Evolutionary conservation across 2,888 invertebrate species (phyloP).

Genomic region (Pediacus dermestoides): DNA sequence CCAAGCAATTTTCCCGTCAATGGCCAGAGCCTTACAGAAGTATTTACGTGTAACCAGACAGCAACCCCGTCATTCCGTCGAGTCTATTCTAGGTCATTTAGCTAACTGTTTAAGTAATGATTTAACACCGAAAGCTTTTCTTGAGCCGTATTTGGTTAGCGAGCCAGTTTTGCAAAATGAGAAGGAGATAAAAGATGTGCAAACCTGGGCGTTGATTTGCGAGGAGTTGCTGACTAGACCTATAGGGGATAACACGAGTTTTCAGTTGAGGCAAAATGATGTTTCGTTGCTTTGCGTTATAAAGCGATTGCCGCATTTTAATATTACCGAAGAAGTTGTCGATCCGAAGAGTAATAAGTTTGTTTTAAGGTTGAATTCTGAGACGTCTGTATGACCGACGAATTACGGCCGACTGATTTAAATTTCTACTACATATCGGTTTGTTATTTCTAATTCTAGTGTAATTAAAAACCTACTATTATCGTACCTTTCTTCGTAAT

Average conservation of each 20-base stretch:
- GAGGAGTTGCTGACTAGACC: conserved; percentile 87
- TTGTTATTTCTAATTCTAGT: neutral
- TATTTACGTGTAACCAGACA: conserved; percentile 93
- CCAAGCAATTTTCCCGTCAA: conserved; percentile 94
- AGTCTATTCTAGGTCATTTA: conserved; percentile 85
- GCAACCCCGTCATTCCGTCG: conserved; percentile 93
- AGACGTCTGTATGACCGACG: conserved; percentile 87
- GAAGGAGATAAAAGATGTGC: conserved; percentile 75
- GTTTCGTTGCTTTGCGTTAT: conserved; percentile 87
- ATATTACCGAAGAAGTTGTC: conserved; percentile 91
- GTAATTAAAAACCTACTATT: conserved; percentile 1
- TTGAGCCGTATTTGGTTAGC: conserved; percentile 87
- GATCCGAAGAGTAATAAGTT: conserved; percentile 96
- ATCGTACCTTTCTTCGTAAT: neutral
- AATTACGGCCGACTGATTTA: conserved; percentile 47
- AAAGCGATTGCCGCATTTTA: conserved; percentile 86
- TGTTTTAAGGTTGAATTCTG: conserved; percentile 88
- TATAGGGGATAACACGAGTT: conserved; percentile 76
- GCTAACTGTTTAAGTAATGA: conserved; percentile 91
- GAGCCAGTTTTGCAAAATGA: conserved; percentile 83
- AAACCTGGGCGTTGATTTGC: conserved; percentile 94
- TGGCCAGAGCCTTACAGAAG: conserved; percentile 94
- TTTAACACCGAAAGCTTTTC: conserved; percentile 89
- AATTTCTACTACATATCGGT: conserved; percentile 17
- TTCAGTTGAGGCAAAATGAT: conserved; percentile 90